A percentile compares a stretch with the other conserved stretches of the same genome.
phyloP scores from a whole-genome alignment of 2,888 invertebrate genomes.

The Buathra laborator region DNA sequence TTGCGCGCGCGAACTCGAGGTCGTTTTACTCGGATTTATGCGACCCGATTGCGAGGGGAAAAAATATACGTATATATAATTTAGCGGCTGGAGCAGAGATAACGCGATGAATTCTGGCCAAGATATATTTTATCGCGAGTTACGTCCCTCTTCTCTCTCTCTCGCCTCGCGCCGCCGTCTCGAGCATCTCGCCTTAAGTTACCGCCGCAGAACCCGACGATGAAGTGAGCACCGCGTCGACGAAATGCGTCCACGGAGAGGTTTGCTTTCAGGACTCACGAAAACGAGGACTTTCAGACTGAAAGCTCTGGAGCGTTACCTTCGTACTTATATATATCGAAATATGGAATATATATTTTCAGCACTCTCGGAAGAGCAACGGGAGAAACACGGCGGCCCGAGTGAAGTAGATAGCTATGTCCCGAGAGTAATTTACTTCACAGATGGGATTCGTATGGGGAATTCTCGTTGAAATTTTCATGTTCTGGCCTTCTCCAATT shows the following conservation, averaged over 20 bases:
- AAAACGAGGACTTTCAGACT: conserved; percentile 43
- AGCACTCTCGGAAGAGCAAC: conserved; percentile 39
- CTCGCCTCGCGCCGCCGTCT: conserved; percentile 30
- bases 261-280: conserved; percentile 43
- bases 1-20: neutral
- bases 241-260: conserved; percentile 42
- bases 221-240: conserved; percentile 42
- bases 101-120: conserved; percentile 41
- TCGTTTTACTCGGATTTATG: conserved; percentile 21
- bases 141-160: conserved; percentile 2
- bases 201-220: conserved; percentile 41
- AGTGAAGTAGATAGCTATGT: conserved; percentile 17
- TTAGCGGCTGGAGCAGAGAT: conserved; percentile 34
- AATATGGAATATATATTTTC: conserved; percentile 47
- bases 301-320: neutral
- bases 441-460: neutral
- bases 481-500: too few relatives aligned
- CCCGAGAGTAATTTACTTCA: conserved; percentile 45
- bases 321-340: conserved; percentile 24
- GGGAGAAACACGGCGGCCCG: conserved; percentile 43
- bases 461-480: too few relatives aligned
- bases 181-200: conserved; percentile 35
- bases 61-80: neutral
- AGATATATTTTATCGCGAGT: conserved; percentile 44
- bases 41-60: neutral